These are phyloP conservation scores for Drosophila pectinifera DNA, from an alignment of 1,140 invertebrate genomes.

Conservation along the genomic window DNA sequence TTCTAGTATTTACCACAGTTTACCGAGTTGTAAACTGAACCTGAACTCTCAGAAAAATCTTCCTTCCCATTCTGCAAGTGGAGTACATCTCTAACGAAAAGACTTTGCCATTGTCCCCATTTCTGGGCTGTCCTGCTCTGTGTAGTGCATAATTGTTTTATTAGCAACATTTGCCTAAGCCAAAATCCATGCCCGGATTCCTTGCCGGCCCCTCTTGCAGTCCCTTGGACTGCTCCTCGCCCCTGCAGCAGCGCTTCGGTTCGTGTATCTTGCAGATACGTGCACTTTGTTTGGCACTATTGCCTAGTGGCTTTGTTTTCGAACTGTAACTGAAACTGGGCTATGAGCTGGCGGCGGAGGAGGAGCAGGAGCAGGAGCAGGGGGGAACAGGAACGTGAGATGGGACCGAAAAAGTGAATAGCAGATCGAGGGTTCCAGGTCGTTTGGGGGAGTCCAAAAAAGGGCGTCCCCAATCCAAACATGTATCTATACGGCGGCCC, in stretches of 20 bases:
- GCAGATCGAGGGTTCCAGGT: slow-evolving; percentile 50
- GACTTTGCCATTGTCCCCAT: slow-evolving; percentile 34
- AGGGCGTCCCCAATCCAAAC: slow-evolving; percentile 51
- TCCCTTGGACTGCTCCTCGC: slow-evolving; percentile 4
- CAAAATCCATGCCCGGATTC: slow-evolving; percentile 63
- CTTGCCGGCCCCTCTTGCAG: slow-evolving; percentile 19
- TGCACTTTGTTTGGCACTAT: slow-evolving; percentile 58
- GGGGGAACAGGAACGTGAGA: slow-evolving; percentile 44
- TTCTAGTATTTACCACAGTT: not conserved
- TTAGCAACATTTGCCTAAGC: slow-evolving; percentile 76
- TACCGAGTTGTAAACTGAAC: too few relatives aligned
- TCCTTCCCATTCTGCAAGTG: not conserved
- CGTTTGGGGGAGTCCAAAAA: slow-evolving; percentile 50
- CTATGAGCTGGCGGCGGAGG: slow-evolving; percentile 17
- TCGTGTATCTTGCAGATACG: slow-evolving; percentile 75
- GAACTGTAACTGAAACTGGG: slow-evolving; percentile 53
- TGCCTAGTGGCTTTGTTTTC: slow-evolving; percentile 65
- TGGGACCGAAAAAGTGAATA: slow-evolving; percentile 40
- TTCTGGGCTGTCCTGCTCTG: slow-evolving; percentile 33
- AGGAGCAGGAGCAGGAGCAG: not conserved
- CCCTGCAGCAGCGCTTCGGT: slow-evolving; percentile 15
- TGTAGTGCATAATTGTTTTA: slow-evolving; percentile 81
- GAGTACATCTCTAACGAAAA: slow-evolving; percentile 20
- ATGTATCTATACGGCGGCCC: slow-evolving; percentile 30
- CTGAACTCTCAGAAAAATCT: not conserved